Base-by-base conservation (phyloP, 2,888 invertebrate species). In the Anthophora plumipes region DNA sequence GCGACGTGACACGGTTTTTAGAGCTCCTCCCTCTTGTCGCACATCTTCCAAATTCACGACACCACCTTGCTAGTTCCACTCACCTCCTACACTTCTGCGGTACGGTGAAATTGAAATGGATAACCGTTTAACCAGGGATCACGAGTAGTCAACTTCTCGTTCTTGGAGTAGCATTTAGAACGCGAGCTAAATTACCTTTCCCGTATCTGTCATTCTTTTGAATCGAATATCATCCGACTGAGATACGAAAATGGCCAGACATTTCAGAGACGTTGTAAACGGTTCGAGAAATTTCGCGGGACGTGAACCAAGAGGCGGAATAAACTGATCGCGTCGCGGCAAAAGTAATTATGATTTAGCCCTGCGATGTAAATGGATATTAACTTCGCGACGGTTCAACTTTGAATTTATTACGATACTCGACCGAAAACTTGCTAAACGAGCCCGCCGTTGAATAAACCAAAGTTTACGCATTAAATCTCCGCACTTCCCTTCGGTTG, bases 391-490 rank as follows among this genome's bases (percentile, higher is more conserved):
- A 55, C 37, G 48, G 39, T 52, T 60, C 39, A 71, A 50, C 70
- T 31, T 61, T 22, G 25, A 72, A 72, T 72, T 64, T 55, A 55
- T 55, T 39, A 39, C 37, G 37, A n/a, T 55, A 66, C 31, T 64
- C 43, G n/a, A 39, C 22, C 25, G 64, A 12, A 64, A 64, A 64
- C 55, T 64, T 22, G 64, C 54, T 54, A 43, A 63, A 64, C 54
- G 43, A 43, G 54, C 54, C 43, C 22, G 37, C 54, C 46, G 55
- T 46, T 12, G 64, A 46, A 48, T 39, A 59, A 39, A 59, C n/a
- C 25, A 50, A 70, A 70, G 25, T 70, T 70, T 50, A 22, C 25
- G 70, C 70, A 25, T 52, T 64, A 55, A 64, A 64, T 66, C 22
- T 64, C 37, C 64, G n/a, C 17, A 20, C 12, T 60, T 41, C 25